Evolutionary conservation across 2,113 vertebrate genomes (phyloP).

Genomic region (Psilopsiagon aymara): DNA sequence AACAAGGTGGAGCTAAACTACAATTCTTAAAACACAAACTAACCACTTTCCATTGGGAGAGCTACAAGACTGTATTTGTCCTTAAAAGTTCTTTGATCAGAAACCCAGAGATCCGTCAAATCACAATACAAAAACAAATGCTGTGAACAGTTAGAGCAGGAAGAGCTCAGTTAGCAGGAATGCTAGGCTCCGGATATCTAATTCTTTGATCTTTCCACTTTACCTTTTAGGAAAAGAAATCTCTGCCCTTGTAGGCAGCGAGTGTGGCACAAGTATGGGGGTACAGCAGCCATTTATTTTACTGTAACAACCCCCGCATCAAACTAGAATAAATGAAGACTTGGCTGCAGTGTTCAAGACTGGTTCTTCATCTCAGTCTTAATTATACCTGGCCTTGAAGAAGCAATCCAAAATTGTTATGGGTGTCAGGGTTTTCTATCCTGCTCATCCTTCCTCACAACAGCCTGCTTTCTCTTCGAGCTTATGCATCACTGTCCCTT

Average conservation of each 20-base stretch:
- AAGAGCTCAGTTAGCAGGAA: conserved; percentile 51
- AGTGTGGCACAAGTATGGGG: not conserved
- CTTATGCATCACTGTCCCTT: not conserved
- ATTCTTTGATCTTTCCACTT: conserved; percentile 59
- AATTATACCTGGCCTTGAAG: not conserved
- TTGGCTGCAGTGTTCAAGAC: not conserved
- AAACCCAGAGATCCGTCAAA: conserved; percentile 35
- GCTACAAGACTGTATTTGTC: conserved; percentile 49
- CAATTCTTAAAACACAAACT: conserved; percentile 11
- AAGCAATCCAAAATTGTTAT: not conserved
- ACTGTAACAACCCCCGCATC: not conserved
- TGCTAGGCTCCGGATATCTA: not conserved
- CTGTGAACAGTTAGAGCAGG: conserved; percentile 46
- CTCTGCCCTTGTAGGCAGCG: not conserved
- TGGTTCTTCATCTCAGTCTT: not conserved
- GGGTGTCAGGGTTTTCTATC: not conserved
- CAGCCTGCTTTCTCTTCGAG: not conserved
- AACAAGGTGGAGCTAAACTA: conserved; percentile 36
- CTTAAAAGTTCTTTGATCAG: conserved; percentile 61
- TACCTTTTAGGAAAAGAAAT: conserved; percentile 22
- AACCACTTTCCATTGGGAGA: not conserved
- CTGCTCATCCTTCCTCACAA: not conserved
- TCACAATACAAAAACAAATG: conserved; percentile 46
- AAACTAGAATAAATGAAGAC: not conserved
- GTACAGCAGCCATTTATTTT: not conserved